These are phyloP conservation scores for Carassius carassius DNA, from an alignment of 2,113 vertebrate genomes.

Conservation along the genomic window DNA sequence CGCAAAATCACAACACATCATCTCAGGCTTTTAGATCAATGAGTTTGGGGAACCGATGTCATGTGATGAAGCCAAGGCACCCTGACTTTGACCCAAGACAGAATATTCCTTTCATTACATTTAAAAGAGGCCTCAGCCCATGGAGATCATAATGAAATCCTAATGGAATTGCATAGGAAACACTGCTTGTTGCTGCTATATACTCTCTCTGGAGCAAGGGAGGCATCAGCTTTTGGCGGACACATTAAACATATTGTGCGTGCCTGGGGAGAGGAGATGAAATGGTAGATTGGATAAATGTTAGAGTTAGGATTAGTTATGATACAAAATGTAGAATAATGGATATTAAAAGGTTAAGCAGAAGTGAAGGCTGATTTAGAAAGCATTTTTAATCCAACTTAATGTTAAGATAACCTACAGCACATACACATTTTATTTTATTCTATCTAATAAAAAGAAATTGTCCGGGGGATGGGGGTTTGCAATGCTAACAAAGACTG, in stretches of 20 bases:
- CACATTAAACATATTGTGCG: conserved; percentile 18
- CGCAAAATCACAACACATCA: neutral
- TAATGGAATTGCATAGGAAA: conserved; percentile 78
- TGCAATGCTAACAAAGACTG: too few relatives aligned
- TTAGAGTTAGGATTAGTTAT: conserved; percentile 5
- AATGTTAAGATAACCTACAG: too few relatives aligned
- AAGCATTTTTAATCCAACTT: neutral
- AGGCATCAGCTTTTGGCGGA: conserved; percentile 68
- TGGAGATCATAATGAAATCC: conserved; percentile 73
- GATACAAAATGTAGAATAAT: neutral
- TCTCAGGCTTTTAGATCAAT: conserved; percentile 70
- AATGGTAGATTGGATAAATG: neutral
- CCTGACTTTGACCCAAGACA: conserved; percentile 70
- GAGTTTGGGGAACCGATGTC: conserved; percentile 63
- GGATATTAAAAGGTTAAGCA: neutral
- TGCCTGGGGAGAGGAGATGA: neutral
- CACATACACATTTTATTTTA: too few relatives aligned
- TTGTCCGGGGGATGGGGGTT: too few relatives aligned
- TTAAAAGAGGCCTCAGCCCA: conserved; percentile 64
- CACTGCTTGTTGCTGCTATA: conserved; percentile 61
- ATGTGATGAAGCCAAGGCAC: conserved; percentile 53
- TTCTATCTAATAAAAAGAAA: too few relatives aligned
- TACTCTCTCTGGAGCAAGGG: conserved; percentile 58
- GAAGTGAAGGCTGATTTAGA: conserved; percentile 13
- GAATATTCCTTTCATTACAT: conserved; percentile 72